Percentiles rank a stretch among this genome's conserved stretches.
These are phyloP conservation scores for Brachionus rotundiformis DNA, from an alignment of 1,140 invertebrate genomes.

Conservation along the genomic window DNA sequence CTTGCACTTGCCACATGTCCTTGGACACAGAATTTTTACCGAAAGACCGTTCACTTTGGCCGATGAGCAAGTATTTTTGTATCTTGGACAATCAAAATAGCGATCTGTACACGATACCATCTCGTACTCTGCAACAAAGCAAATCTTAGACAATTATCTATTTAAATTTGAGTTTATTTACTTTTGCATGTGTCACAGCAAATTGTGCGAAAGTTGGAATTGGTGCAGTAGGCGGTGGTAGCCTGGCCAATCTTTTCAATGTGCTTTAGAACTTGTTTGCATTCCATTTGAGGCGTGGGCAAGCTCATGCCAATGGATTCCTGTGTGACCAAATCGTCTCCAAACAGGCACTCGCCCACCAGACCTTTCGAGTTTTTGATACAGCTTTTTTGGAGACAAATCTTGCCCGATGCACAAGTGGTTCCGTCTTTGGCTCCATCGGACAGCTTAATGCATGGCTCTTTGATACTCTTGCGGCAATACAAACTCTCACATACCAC, in stretches of 20 bases:
- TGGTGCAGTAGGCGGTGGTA: neutral
- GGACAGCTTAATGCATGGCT: neutral
- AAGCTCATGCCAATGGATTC: conserved; percentile 32
- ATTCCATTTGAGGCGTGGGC: conserved; percentile 17
- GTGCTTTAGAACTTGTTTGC: neutral
- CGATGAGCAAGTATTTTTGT: neutral
- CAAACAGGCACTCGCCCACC: conserved; percentile 7
- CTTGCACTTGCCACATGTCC: conserved; percentile 20
- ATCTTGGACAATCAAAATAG: conserved; percentile 42
- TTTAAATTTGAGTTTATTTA: neutral
- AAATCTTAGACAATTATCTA: neutral
- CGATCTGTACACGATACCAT: conserved; percentile 1
- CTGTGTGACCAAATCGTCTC: conserved; percentile 25
- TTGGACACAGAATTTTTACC: conserved; percentile 10
- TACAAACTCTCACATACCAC: neutral
- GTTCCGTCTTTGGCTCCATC: neutral
- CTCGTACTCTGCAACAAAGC: conserved; percentile 7
- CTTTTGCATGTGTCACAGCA: conserved; percentile 39
- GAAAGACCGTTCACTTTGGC: conserved; percentile 7
- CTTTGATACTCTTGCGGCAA: neutral
- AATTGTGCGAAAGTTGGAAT: neutral
- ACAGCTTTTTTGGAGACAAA: neutral
- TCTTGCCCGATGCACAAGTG: conserved; percentile 18
- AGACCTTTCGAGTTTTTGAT: neutral
- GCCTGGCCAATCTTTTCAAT: neutral